Percentiles rank a stretch among this genome's conserved stretches.
phyloP scores from a whole-genome alignment of 1,140 invertebrate species.

The Lepidotrigona ventralis region DNA sequence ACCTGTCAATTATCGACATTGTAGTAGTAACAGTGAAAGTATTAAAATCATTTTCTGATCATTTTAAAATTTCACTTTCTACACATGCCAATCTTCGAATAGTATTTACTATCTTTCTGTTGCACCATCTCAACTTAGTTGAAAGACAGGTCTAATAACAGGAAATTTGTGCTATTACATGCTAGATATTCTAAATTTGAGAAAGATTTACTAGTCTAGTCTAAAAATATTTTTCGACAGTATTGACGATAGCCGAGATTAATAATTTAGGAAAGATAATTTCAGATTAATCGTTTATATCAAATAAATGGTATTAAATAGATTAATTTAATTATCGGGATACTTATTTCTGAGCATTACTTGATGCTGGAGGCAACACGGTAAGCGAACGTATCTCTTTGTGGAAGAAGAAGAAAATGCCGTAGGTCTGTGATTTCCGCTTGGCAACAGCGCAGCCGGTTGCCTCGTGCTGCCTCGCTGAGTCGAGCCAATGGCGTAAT shows the following conservation, averaged over 20 bases:
- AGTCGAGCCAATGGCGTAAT: conserved; percentile 61
- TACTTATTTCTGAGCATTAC: neutral
- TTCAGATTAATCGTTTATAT: neutral
- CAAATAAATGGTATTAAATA: neutral
- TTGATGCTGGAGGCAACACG: conserved; percentile 32
- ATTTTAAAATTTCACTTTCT: conserved; percentile 2
- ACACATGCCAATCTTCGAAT: neutral
- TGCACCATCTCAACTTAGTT: neutral
- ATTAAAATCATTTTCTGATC: neutral
- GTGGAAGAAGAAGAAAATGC: conserved; percentile 66
- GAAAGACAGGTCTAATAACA: neutral
- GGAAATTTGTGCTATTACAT: neutral
- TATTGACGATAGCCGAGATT: neutral
- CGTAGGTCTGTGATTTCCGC: conserved; percentile 66
- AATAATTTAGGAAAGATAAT: too few relatives aligned
- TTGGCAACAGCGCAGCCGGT: conserved; percentile 69
- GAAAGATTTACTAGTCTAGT: neutral
- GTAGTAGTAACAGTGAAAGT: neutral
- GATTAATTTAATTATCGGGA: neutral
- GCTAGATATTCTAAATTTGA: neutral
- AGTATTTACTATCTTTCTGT: neutral
- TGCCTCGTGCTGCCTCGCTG: conserved; percentile 60
- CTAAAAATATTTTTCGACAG: neutral
- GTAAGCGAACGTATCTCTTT: conserved; percentile 50
- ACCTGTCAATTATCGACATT: neutral